Evolutionary conservation across 1,140 invertebrate genomes (phyloP), one percentile per base, ranked within the genome.

Genomic region (Drosophila repleta): DNA sequence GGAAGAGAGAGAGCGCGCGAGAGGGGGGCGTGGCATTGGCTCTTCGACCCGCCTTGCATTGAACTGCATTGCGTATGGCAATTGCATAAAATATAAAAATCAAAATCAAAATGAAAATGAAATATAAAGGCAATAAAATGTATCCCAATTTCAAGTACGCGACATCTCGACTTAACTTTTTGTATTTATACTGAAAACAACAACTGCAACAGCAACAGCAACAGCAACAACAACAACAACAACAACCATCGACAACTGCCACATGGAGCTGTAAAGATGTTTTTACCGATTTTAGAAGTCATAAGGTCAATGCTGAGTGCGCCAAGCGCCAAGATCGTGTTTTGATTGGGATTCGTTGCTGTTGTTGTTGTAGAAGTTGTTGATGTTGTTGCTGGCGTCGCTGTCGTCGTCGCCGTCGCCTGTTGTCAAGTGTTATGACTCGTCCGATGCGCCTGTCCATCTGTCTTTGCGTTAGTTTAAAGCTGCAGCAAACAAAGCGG

Each of bases 251-350:
- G 68, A 52, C 52, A 52, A 56, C 64, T 77, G 82, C 81, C 79
- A 79, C 83, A 88, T 88, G 79, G 71, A 74, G 83, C 75, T 88
- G 83, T 89, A 79, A 88, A 88, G 83, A 88, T 89, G 83, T 88
- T 89, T 85, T 88, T 88, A 88, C 83, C 83, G 84, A 88, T 88
- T 88, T 88, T 88, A 88, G 83, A 88, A 88, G 83, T 79, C 83
- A 88, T 89, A 88, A 88, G 83, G 83, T 88, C 83, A 88, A 88
- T 88, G 83, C 76, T 88, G 83, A 76, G 76, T 76, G 70, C 75
- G 62, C 62, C 74, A 79, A 76, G 77, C 76, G 63, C 73, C 74
- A 83, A 88, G 83, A 87, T 88, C 83, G 83, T 88, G 83, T 87
- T 87, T 88, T 83, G 83, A 88, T 87, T 88, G 79, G 63, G 77